Evolutionary conservation across 2,888 invertebrate species (phyloP), one percentile per base, ranked within the genome.

Genomic region (Gymnosoma rotundatum): DNA sequence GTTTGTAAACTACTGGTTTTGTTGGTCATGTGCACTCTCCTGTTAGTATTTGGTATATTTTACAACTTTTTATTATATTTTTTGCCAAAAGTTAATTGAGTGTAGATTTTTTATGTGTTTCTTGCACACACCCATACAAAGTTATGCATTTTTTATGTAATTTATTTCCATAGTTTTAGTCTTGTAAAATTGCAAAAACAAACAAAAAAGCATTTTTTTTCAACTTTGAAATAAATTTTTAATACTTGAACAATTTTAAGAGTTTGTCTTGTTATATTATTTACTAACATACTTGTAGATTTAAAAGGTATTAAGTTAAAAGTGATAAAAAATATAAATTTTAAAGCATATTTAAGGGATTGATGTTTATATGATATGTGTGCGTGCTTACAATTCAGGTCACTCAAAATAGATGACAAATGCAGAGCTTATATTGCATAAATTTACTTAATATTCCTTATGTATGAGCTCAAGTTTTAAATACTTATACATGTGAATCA

Each of bases 81-180:
- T 72, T 69, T 66, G 86, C 84, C 80, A 87, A 87, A 80, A 87
- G 87, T 88, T 88, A 88, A 88, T 88, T 88, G 87, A 88, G 88
- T 87, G 87, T 78, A 88, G 64, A 87, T 78, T 87, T 87, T 84
- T 81, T 84, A 78, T 81, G 83, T 75, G 52, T 75, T 87, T 83
- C 67, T 48, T 36, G n/a, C 72, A 64, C 70, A 36, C 64, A 50
- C 18, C 0, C n/a, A 16, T 9, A 58, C 16, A 0, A 50, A 60
- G 25, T 58, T 58, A 50, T 58, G 38, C 20, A 25, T 66, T 58
- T 72, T 45, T 48, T 25, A 20, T 78, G 18, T 60, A 58, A 76
- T 76, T 76, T 50, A 50, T 66, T 48, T 75, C 8, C 32, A 32
- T 48, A 76, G 52, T 61, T 78, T 78, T 76, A 60, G 60, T 76